A percentile compares a stretch with the other conserved stretches of the same genome.
phyloP scores from a whole-genome alignment of 1,140 invertebrate genomes.

The Leucophenga varia region DNA sequence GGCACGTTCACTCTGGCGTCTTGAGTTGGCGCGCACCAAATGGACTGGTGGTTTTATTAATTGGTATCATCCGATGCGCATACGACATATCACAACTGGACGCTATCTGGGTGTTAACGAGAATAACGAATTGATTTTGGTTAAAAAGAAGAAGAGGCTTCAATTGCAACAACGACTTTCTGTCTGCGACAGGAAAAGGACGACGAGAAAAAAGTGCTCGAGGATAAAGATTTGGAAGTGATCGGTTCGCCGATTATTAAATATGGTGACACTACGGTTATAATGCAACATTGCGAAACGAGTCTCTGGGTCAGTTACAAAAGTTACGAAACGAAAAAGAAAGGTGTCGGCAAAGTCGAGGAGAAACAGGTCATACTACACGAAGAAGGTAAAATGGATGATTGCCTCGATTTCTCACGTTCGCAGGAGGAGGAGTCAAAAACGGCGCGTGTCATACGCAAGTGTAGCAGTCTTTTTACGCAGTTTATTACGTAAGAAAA shows the following conservation, averaged over 20 bases:
- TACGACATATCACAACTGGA: constrained; percentile 96
- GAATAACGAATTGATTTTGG: constrained; percentile 84
- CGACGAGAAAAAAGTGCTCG: constrained; percentile 92
- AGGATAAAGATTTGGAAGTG: constrained; percentile 97
- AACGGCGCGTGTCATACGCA: constrained; percentile 97
- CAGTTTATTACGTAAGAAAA: constrained; percentile 87
- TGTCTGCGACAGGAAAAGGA: constrained; percentile 93
- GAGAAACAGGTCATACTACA: constrained; percentile 98
- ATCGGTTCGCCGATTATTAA: constrained; percentile 97
- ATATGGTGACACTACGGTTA: constrained; percentile 98
- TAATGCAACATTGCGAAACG: constrained; percentile 94
- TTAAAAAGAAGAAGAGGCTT: constrained; percentile 83
- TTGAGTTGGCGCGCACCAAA: constrained; percentile 95
- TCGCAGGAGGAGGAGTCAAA: constrained; percentile 99
- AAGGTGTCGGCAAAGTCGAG: constrained; percentile 98
- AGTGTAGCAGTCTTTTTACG: constrained; percentile 97
- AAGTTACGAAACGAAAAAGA: constrained; percentile 96
- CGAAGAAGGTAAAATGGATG: constrained; percentile 99
- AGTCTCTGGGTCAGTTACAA: constrained; percentile 98
- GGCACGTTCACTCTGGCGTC: constrained; percentile 94
- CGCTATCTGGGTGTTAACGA: constrained; percentile 93
- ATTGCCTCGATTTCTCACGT: constrained; percentile 95
- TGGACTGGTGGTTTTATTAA: constrained; percentile 99
- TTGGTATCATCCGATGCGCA: constrained; percentile 96
- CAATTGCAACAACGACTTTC: constrained; percentile 90